Evolutionary conservation across 1,140 invertebrate genomes (phyloP).

Genomic region (Cotesia glomerata): DNA sequence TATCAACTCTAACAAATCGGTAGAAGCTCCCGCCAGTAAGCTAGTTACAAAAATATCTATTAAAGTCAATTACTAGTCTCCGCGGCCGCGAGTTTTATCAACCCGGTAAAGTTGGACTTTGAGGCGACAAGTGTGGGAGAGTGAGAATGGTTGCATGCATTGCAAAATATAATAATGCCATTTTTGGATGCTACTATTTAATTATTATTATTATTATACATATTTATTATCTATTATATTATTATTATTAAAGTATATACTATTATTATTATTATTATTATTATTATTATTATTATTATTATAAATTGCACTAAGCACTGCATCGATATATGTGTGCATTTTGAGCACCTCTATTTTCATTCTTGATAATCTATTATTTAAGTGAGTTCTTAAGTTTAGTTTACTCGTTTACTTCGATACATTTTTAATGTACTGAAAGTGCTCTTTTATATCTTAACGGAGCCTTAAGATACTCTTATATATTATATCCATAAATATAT

Average conservation of each 20-base stretch:
- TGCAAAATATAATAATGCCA: constrained; percentile 55
- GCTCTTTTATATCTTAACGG: constrained; percentile 14
- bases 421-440: constrained; percentile 32
- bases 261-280: no score
- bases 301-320: constrained; percentile 64
- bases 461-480: neutral
- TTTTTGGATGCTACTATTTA: constrained; percentile 64
- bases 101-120: neutral
- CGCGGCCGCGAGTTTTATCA: neutral
- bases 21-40: constrained; percentile 59
- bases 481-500: no score
- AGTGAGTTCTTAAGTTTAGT: constrained; percentile 53
- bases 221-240: constrained; percentile 46
- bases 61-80: neutral
- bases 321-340: constrained; percentile 64
- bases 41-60: constrained; percentile 49
- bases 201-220: constrained; percentile 39
- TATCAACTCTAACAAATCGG: constrained; percentile 43
- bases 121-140: constrained; percentile 58
- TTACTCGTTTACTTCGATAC: constrained; percentile 45
- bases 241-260: no score
- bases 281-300: constrained; percentile 29
- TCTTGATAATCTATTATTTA: constrained; percentile 60
- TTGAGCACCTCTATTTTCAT: constrained; percentile 62
- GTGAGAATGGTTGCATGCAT: constrained; percentile 64